Evolutionary conservation across 2,888 invertebrate species (phyloP), one percentile per base, ranked within the genome.

Genomic region (Dolichomitus sp.): DNA sequence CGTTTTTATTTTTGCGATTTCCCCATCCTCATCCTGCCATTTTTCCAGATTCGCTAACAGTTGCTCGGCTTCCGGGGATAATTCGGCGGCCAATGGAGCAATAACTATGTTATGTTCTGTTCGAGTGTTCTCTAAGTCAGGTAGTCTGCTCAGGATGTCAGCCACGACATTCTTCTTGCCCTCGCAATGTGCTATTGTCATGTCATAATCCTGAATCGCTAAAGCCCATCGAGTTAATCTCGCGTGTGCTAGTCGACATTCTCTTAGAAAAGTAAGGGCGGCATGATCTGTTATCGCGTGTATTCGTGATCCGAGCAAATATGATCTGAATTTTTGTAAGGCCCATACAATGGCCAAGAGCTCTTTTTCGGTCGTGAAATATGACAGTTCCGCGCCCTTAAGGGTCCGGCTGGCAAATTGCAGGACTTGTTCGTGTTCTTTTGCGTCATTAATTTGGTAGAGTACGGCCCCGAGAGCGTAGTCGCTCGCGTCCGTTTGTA

Each of bases 201-300:
- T 4, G 40, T 77, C n/a, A 14, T 70, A 77, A 37, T 77, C 66
- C 33, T 81, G 76, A 0, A 81, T 30, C 2, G 54, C 61, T 19
- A 81, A 12, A 0, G 65, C 33, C 81, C 77, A 81, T 5, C 81
- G 23, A 0, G 72, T 72, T 0, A 70, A 5, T 11, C 81, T 0
- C 0, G 66, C 48, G 45, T 77, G 70, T 0, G 63, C 48, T 2
- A 76, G 50, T 27, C 50, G 14, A 27, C 81, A 77, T 6, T 37
- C 72, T 1, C 42, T 27, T 0, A 81, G 17, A 65, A 90, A 91
- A 0, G 82, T 85, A 0, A 90, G 57, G 0, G 88, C 83, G 17
- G 86, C 85, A 66, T 90, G 89, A 50, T 90, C 90, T 0, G 87
- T 89, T 23, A 84, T 63, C 2, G 90, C 84, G 0, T 30, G 80